Conservation (phyloP, 1,140 invertebrate genomes). For the Meteorus sp. region DNA sequence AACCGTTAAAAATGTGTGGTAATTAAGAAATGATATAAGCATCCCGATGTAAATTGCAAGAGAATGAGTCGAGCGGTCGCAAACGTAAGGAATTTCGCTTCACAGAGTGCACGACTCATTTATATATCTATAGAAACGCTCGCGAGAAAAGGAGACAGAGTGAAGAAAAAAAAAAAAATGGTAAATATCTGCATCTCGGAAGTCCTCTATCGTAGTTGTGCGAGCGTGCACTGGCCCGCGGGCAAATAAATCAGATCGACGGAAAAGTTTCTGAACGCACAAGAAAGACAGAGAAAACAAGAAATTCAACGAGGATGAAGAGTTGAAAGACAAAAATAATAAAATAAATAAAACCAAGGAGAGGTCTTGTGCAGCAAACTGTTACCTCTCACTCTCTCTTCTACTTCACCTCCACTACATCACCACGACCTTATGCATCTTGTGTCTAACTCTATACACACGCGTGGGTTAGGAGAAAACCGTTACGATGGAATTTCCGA, state of each 20-base stretch:
- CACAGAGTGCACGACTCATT: too few species aligned
- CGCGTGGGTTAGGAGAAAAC: slow-evolving; percentile 10
- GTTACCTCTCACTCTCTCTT: not conserved
- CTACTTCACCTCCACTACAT: not conserved
- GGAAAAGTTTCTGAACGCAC: slow-evolving; percentile 24
- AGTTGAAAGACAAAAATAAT: too few species aligned
- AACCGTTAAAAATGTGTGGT: slow-evolving; percentile 44
- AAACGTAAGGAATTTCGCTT: not conserved
- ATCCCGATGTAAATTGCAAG: slow-evolving; percentile 42
- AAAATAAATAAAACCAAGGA: too few species aligned
- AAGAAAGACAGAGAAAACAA: too few species aligned
- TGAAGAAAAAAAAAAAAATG: not conserved
- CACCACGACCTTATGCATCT: slow-evolving; percentile 1
- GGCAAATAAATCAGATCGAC: slow-evolving; percentile 35
- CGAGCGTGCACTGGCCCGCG: slow-evolving; percentile 4
- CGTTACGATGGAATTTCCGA: slow-evolving; percentile 7
- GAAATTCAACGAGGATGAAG: too few species aligned
- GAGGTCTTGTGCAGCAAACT: too few species aligned
- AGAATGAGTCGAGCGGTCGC: slow-evolving; percentile 4
- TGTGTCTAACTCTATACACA: not conserved
- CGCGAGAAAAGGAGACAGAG: not conserved
- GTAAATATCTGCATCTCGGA: slow-evolving; percentile 43
- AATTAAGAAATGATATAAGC: slow-evolving; percentile 48
- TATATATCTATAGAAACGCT: too few species aligned
- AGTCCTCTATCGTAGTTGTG: slow-evolving; percentile 19